A percentile compares a stretch with the other conserved stretches of the same genome.
Evolutionary conservation across 2,888 invertebrate species (phyloP).

Genomic region (Cerastis rubricosa): DNA sequence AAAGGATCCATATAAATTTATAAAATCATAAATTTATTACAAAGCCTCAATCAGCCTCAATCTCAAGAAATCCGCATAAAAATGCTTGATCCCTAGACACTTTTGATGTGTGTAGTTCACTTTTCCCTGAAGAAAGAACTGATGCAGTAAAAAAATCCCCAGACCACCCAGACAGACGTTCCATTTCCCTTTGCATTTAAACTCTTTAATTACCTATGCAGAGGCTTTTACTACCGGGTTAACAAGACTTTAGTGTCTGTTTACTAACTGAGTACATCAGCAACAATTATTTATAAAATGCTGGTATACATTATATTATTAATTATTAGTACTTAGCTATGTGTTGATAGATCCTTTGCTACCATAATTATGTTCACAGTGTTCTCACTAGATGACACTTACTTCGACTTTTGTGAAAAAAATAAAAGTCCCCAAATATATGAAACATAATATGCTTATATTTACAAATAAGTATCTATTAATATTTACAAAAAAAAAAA

Average conservation of each 20-base stretch:
- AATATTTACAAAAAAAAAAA: slow-evolving; percentile 57
- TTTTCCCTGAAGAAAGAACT: neutral
- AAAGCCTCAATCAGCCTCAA: too few relatives aligned
- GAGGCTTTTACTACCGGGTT: neutral
- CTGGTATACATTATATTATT: neutral
- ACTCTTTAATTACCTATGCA: neutral
- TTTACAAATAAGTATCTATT: slow-evolving; percentile 42
- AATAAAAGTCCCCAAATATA: slow-evolving; percentile 39
- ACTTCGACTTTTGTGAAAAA: neutral
- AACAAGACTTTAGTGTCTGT: neutral
- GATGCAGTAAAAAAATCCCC: neutral
- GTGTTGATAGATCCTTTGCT: neutral
- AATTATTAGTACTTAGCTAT: too few relatives aligned
- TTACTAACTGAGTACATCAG: neutral
- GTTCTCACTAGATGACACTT: slow-evolving; percentile 7
- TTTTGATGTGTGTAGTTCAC: too few relatives aligned
- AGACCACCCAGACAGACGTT: neutral
- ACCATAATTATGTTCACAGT: neutral
- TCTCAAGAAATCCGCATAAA: too few relatives aligned
- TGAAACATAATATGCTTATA: slow-evolving; percentile 41
- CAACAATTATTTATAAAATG: neutral
- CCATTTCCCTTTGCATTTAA: neutral
- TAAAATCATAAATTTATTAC: too few relatives aligned
- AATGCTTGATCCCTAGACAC: too few relatives aligned
- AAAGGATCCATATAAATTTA: too few relatives aligned